Evolutionary conservation across 2,797 vertebrate genomes (phyloP).

Genomic region (Pseudocheirus occidentalis): DNA sequence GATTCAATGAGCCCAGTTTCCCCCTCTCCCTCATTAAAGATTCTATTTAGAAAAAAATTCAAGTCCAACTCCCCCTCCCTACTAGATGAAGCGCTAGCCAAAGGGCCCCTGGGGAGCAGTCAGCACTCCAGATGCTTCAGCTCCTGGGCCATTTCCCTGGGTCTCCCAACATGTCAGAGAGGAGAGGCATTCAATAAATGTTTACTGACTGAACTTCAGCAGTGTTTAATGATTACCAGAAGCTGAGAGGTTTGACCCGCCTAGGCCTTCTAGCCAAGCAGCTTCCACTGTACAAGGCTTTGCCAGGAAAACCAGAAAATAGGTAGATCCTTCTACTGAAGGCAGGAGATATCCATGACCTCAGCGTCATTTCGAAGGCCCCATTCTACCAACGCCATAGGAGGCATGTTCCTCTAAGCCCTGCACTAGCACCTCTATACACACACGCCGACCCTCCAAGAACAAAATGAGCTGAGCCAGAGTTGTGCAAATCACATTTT

Average conservation of each 20-base stretch:
- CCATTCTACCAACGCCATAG: not conserved
- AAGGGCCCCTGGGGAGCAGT: slow-evolving; percentile 7
- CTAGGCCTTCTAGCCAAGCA: not conserved
- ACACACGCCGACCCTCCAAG: not conserved
- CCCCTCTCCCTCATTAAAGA: slow-evolving; percentile 15
- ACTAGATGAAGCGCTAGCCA: not conserved
- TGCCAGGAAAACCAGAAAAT: slow-evolving; percentile 49
- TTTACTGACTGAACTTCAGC: slow-evolving; percentile 52
- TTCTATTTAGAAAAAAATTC: slow-evolving; percentile 49
- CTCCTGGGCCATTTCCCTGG: slow-evolving; percentile 5
- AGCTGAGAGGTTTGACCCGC: slow-evolving; percentile 41
- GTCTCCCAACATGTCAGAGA: not conserved
- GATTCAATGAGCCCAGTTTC: not conserved
- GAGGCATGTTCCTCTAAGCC: not conserved
- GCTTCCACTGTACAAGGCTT: slow-evolving; percentile 46
- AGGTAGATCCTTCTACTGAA: slow-evolving; percentile 29
- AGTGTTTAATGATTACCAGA: slow-evolving; percentile 51
- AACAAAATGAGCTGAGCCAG: slow-evolving; percentile 17
- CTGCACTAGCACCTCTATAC: slow-evolving; percentile 7
- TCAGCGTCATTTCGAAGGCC: slow-evolving; percentile 22
- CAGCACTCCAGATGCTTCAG: not conserved
- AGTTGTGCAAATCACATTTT: not conserved
- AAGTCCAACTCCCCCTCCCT: slow-evolving; percentile 22
- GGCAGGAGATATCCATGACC: slow-evolving; percentile 23
- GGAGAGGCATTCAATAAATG: slow-evolving; percentile 32